Evolutionary conservation across 2,113 vertebrate species (phyloP).

Genomic region (Forbesichthys papilliferus): DNA sequence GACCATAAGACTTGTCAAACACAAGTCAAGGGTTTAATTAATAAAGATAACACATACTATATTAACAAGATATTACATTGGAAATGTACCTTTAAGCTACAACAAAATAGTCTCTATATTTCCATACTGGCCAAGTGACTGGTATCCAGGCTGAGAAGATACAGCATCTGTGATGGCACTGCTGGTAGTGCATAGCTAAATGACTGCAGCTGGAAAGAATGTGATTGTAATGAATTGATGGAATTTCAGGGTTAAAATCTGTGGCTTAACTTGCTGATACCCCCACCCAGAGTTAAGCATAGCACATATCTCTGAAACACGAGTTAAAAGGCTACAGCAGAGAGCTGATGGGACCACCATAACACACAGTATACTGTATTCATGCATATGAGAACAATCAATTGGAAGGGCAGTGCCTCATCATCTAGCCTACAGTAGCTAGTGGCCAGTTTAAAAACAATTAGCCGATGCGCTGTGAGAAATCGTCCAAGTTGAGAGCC

Average conservation of each 20-base stretch:
- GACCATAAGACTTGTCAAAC: too few relatives aligned
- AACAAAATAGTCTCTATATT: neutral
- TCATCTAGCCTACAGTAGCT: neutral
- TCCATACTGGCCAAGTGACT: neutral
- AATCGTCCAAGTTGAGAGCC: conserved; percentile 32
- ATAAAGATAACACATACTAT: too few relatives aligned
- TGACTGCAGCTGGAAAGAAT: conserved; percentile 55
- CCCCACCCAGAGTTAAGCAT: conserved; percentile 65
- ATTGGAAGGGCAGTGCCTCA: neutral
- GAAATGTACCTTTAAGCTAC: too few relatives aligned
- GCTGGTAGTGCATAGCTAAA: conserved; percentile 3
- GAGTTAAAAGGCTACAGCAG: conserved; percentile 14
- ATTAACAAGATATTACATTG: too few relatives aligned
- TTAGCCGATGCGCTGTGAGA: conserved; percentile 38
- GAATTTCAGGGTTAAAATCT: conserved; percentile 67
- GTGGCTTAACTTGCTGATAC: conserved; percentile 68
- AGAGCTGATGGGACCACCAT: neutral
- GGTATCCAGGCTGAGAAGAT: neutral
- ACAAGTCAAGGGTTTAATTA: too few relatives aligned
- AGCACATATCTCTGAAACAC: conserved; percentile 21
- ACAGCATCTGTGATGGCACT: neutral
- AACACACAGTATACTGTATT: too few relatives aligned
- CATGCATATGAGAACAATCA: neutral
- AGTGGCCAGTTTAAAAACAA: conserved; percentile 41
- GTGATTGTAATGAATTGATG: conserved; percentile 60